These are phyloP conservation scores for Cygnus atratus DNA, from an alignment of 2,113 vertebrate species.

Conservation along the genomic window DNA sequence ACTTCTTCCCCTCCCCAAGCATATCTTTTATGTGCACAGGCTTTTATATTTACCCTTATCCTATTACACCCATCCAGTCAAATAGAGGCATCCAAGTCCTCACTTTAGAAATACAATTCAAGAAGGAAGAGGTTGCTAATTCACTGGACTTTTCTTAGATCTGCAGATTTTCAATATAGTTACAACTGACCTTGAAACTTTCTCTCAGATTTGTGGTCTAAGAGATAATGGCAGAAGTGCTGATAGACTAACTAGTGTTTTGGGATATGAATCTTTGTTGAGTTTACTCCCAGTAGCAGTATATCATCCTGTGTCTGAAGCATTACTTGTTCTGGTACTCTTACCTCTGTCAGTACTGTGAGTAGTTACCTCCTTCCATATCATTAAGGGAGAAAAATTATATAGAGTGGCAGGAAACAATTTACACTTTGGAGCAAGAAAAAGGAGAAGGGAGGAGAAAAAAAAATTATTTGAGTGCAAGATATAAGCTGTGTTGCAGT, in stretches of 20 bases:
- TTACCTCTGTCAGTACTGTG: slow-evolving; percentile 63
- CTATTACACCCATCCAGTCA: not conserved
- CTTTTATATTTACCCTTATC: not conserved
- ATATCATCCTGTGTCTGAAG: slow-evolving; percentile 62
- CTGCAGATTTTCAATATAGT: slow-evolving; percentile 18
- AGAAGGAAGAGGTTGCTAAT: not conserved
- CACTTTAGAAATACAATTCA: not conserved
- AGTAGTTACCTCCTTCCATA: slow-evolving; percentile 70
- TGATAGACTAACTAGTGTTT: slow-evolving; percentile 62
- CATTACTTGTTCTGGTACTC: slow-evolving; percentile 64
- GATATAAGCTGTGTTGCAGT: not conserved
- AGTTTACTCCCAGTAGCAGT: slow-evolving; percentile 50
- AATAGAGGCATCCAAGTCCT: fast-evolving
- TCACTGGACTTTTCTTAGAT: slow-evolving; percentile 26
- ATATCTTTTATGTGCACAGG: not conserved
- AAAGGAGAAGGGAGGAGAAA: not conserved
- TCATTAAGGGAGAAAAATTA: slow-evolving; percentile 65
- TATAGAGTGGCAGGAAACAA: slow-evolving; percentile 66
- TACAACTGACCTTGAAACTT: slow-evolving; percentile 64
- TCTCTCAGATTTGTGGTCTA: slow-evolving; percentile 52
- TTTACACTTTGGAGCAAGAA: slow-evolving; percentile 56
- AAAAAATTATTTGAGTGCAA: not conserved
- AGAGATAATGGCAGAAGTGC: slow-evolving; percentile 57
- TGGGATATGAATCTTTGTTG: slow-evolving; percentile 67
- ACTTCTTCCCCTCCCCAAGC: not conserved